Conservation (phyloP, 2,888 invertebrate genomes). For the Zele albiditarsus region DNA sequence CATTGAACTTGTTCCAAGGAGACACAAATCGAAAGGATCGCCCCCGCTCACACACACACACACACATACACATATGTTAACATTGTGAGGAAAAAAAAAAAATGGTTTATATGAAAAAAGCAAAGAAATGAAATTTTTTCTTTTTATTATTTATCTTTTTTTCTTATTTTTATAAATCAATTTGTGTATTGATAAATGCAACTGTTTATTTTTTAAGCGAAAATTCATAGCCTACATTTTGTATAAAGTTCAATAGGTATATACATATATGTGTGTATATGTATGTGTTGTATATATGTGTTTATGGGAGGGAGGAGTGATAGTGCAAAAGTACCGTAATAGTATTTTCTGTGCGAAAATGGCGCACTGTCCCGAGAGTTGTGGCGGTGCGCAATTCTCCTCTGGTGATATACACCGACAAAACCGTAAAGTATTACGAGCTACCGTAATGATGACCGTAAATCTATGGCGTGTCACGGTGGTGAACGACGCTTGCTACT, state of each 20-base stretch:
- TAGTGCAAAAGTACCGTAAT: slow-evolving; percentile 66
- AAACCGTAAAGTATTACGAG: slow-evolving; percentile 70
- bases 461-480: slow-evolving; percentile 63
- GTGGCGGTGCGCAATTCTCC: slow-evolving; percentile 30
- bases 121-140: background rate
- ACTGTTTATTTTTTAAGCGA: background rate
- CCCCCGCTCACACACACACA: slow-evolving; percentile 33
- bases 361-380: slow-evolving; percentile 58
- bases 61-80: too few species aligned
- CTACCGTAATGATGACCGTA: slow-evolving; percentile 71
- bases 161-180: background rate
- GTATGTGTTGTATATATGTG: slow-evolving; percentile 20
- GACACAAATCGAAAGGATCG: slow-evolving; percentile 58
- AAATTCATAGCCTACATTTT: slow-evolving; percentile 61
- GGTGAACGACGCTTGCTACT: slow-evolving; percentile 23
- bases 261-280: background rate
- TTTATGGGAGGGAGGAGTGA: slow-evolving; percentile 50
- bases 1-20: slow-evolving; percentile 66
- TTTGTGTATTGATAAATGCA: background rate
- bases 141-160: slow-evolving; percentile 4
- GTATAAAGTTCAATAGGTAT: background rate
- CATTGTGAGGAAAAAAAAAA: slow-evolving; percentile 22
- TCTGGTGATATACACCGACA: slow-evolving; percentile 66
- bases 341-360: slow-evolving; percentile 64
- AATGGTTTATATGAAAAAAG: background rate